Base-by-base conservation (phyloP, 2,113 vertebrate genomes). In the Stomatorhinus ivindoensis region DNA sequence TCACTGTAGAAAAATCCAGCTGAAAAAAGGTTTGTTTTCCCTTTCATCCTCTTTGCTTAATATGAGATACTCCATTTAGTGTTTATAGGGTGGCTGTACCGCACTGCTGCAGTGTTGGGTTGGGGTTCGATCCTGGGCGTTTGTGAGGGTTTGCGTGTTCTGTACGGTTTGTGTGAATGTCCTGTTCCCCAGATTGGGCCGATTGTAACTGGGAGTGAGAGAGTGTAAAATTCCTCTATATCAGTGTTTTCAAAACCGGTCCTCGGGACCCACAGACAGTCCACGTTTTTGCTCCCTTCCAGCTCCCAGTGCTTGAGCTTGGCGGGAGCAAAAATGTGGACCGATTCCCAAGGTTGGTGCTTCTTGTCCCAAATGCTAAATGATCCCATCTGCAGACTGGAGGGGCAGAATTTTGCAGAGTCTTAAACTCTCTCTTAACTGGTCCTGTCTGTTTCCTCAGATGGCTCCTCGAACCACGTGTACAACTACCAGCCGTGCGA, bases 401-500 rank as follows among this genome's bases (percentile, higher is more conserved):
- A 58, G 15, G 48, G 31, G 21, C 42, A 47, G 19, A 11, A n/a
- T n/a, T 84, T 47, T 13, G 27, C n/a, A 2, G 42, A 2, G 3
- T 10, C 3, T 9, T 44, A 53, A 35, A 1, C 48, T 51, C 27
- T 15, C 47, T 27, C 46, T 21, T 31, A 13, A 88, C 24, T 10
- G 0, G 10, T 31, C 42, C 21, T 3, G 24, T 46, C 50, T 10
- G 21, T 2, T 58, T 35, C 80, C 88, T 58, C 80, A 99, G 98
- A 99, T 86, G 98, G 98, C 51, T 99, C 98, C 39, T 99, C 98
- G 88, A 99, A 99, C 95, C 98, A 99, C 44, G 98, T 99, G 93
- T 99, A 99, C 93, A 99, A 99, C 93, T 99, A 99, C 93, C 98
- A 99, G 93, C 98, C 98, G 17, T 99, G 98, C 93, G 98, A 99